phyloP scores from a whole-genome alignment of 1,140 invertebrate species.

The Drosophila lacertosa region DNA sequence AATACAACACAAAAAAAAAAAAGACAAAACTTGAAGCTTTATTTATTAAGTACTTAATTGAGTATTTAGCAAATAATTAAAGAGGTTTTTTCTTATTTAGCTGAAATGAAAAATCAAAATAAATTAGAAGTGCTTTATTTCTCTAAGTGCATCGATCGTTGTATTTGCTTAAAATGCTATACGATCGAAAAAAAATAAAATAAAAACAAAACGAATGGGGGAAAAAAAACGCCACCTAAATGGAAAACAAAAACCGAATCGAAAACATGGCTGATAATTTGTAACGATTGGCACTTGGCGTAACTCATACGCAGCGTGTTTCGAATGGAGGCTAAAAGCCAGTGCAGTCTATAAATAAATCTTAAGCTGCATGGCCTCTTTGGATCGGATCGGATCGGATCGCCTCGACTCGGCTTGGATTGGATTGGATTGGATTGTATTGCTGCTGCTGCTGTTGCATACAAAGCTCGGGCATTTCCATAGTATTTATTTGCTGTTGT shows the following conservation, averaged over 20 bases:
- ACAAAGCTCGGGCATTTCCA: conserved; percentile 17
- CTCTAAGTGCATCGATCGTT: neutral
- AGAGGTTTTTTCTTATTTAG: no score
- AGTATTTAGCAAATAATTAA: no score
- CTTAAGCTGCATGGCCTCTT: conserved; percentile 63
- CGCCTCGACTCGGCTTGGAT: neutral
- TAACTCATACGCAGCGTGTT: conserved; percentile 78
- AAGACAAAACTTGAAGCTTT: no score
- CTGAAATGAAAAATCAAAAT: no score
- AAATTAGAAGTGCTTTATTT: no score
- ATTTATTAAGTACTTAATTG: no score
- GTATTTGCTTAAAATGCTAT: conserved; percentile 9
- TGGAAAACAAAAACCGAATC: neutral
- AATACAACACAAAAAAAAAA: no score
- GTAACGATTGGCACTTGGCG: conserved; percentile 60
- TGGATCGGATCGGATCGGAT: conserved; percentile 1
- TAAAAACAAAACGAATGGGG: neutral
- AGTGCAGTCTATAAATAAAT: conserved; percentile 76
- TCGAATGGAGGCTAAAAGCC: conserved; percentile 78
- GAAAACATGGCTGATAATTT: conserved; percentile 33
- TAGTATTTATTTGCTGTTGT: neutral
- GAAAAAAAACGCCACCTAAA: neutral
- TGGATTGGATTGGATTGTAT: neutral
- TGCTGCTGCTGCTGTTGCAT: conserved; percentile 44
- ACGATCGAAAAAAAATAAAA: neutral